phyloP scores from a whole-genome alignment of 2,888 invertebrate species.

The Syrphus vitripennis region DNA sequence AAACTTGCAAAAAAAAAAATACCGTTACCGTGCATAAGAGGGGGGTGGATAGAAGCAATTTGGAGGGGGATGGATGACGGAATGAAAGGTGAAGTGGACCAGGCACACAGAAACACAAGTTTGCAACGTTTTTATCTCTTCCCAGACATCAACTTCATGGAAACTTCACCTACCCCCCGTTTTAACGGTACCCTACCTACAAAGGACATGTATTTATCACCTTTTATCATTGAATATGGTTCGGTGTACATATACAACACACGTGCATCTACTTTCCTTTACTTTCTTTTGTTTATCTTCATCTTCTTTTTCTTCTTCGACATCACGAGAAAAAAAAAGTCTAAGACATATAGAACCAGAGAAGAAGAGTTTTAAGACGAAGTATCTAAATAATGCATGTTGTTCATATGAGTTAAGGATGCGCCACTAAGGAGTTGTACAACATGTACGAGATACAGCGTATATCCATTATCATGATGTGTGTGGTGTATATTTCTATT shows the following conservation, averaged over 20 bases:
- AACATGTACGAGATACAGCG: constrained; percentile 17
- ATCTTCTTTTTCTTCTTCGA: background rate
- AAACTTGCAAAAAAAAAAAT: background rate
- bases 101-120: constrained; percentile 64
- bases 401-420: constrained; percentile 62
- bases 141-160: constrained; percentile 45
- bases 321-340: background rate
- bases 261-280: constrained; percentile 66
- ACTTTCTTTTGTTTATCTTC: constrained; percentile 63
- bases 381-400: constrained; percentile 64
- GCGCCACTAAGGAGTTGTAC: constrained; percentile 54
- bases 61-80: background rate
- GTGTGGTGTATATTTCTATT: background rate
- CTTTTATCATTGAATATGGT: constrained; percentile 20
- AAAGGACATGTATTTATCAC: constrained; percentile 38
- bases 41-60: constrained; percentile 5
- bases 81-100: constrained; percentile 67
- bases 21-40: background rate
- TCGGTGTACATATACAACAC: background rate
- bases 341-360: background rate
- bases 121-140: constrained; percentile 22
- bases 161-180: background rate
- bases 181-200: background rate
- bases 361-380: background rate
- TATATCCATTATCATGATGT: constrained; percentile 24